phyloP scores from a whole-genome alignment of 2,113 vertebrate species.

The Oxyura jamaicensis region DNA sequence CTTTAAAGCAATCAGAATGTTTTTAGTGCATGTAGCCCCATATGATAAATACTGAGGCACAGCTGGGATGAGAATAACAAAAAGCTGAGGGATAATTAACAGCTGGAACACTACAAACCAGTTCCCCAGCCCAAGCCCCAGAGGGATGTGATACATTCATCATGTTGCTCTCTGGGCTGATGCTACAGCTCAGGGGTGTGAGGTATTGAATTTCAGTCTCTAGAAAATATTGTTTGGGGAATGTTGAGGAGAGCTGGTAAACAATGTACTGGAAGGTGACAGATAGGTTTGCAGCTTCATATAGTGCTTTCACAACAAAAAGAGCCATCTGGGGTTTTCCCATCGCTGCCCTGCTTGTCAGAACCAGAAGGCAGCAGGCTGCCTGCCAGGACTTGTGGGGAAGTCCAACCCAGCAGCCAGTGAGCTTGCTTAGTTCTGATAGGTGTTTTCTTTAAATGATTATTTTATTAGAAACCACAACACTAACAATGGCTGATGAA shows the following conservation, averaged over 20 bases:
- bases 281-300: slow-evolving; percentile 50
- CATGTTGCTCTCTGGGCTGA: slow-evolving; percentile 20
- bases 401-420: neutral
- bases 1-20: neutral
- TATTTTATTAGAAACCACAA: neutral
- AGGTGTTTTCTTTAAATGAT: neutral
- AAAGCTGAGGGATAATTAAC: slow-evolving; percentile 57
- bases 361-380: neutral
- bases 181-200: neutral
- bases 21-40: neutral
- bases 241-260: slow-evolving; percentile 52
- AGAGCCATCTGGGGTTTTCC: slow-evolving; percentile 9
- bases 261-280: slow-evolving; percentile 51
- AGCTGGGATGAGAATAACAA: slow-evolving; percentile 1
- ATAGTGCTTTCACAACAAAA: slow-evolving; percentile 2
- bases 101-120: slow-evolving; percentile 28
- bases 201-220: slow-evolving; percentile 32
- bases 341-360: neutral
- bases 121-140: neutral
- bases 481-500: neutral
- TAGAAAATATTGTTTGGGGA: slow-evolving; percentile 58
- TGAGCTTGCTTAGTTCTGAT: neutral
- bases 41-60: neutral
- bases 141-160: slow-evolving; percentile 17
- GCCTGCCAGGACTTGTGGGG: neutral